Percentiles rank a stretch among this genome's conserved stretches.
These are phyloP conservation scores for Tylochromis polylepis DNA, from an alignment of 2,113 vertebrate species.

Conservation along the genomic window DNA sequence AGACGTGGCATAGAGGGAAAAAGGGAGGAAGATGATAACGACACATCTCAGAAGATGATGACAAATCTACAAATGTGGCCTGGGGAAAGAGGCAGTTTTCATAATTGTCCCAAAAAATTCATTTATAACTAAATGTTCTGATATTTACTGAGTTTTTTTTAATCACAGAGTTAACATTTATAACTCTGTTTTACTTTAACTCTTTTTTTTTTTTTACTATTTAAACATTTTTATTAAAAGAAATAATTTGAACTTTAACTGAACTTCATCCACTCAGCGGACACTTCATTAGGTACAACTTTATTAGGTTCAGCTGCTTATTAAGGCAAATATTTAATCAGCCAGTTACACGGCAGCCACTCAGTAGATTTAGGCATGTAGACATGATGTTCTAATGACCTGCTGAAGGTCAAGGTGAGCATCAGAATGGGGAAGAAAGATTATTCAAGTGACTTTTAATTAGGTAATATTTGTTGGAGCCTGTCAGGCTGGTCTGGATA, in stretches of 20 bases:
- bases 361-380: neutral
- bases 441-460: neutral
- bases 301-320: neutral
- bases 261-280: neutral
- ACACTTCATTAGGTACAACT: neutral
- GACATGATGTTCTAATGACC: neutral
- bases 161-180: neutral
- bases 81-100: neutral
- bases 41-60: neutral
- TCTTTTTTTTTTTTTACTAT: neutral
- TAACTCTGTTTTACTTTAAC: neutral
- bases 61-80: neutral
- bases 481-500: neutral
- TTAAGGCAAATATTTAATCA: neutral
- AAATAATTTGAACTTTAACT: neutral
- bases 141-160: accelerated
- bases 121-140: neutral
- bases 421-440: neutral
- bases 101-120: neutral
- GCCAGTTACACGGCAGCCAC: neutral
- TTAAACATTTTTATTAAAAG: neutral
- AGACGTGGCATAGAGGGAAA: neutral
- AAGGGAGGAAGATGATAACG: neutral
- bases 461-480: neutral
- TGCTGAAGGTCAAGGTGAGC: neutral